Conservation (phyloP, 2,888 invertebrate genomes). For the Morinoia aosen region DNA sequence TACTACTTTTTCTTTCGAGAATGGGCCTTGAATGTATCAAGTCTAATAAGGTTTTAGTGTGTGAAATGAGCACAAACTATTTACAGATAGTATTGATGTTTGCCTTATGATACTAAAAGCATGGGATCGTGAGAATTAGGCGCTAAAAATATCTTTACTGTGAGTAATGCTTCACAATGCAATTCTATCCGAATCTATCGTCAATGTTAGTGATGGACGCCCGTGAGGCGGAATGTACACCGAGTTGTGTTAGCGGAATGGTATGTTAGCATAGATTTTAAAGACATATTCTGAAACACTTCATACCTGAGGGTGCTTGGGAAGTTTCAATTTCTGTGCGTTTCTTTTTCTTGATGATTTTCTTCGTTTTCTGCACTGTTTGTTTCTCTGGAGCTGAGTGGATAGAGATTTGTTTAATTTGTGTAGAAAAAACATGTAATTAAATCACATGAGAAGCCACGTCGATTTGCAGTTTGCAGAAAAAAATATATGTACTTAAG, state of each 20-base stretch:
- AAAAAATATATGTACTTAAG: neutral
- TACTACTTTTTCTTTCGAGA: neutral
- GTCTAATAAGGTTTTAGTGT: neutral
- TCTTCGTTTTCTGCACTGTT: neutral
- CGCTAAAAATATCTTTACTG: neutral
- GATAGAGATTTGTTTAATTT: neutral
- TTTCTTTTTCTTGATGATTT: constrained; percentile 50
- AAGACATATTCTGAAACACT: neutral
- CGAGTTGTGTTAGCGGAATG: neutral
- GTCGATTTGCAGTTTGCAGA: too few species aligned
- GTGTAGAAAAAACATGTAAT: neutral
- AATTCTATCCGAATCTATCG: neutral
- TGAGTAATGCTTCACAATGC: neutral
- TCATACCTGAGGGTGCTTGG: neutral
- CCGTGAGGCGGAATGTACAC: neutral
- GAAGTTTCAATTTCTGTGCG: neutral
- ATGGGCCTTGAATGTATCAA: neutral
- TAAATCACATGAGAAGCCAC: neutral
- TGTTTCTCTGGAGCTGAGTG: constrained; percentile 18
- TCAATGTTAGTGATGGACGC: neutral
- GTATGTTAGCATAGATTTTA: neutral
- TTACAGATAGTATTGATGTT: neutral
- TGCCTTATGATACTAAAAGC: neutral
- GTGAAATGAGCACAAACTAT: neutral
- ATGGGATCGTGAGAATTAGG: neutral